A percentile compares a stretch with the other conserved stretches of the same genome.
These are phyloP conservation scores for Sicus ferrugineus DNA, from an alignment of 2,888 invertebrate genomes.

Conservation along the genomic window DNA sequence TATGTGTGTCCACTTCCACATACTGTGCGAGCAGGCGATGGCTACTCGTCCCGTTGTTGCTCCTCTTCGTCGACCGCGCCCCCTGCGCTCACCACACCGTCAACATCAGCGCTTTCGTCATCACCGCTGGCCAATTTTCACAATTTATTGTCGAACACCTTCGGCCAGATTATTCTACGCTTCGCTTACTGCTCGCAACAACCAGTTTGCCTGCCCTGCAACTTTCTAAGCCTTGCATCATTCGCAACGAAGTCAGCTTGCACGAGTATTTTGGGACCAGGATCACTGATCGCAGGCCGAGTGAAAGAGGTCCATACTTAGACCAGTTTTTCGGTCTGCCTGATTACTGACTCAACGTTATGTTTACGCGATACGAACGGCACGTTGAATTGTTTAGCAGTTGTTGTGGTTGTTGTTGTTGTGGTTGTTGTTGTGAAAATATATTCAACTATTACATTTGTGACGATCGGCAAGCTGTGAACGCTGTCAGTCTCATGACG, in stretches of 20 bases:
- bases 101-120: neutral
- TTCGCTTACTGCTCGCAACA: neutral
- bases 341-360: neutral
- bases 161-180: slow-evolving; percentile 17
- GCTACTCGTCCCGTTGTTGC: neutral
- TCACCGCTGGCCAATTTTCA: slow-evolving; percentile 51
- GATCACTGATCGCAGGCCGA: neutral
- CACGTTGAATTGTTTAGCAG: slow-evolving; percentile 5
- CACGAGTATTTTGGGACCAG: slow-evolving; percentile 6
- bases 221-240: slow-evolving; percentile 17
- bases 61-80: neutral
- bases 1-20: neutral
- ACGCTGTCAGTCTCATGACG: too few species aligned
- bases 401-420: too few species aligned
- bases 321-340: neutral
- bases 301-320: neutral
- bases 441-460: neutral
- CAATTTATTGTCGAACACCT: slow-evolving; percentile 49
- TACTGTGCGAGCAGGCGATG: neutral
- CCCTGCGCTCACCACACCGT: neutral
- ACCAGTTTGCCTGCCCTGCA: neutral
- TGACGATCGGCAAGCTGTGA: neutral
- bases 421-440: too few species aligned
- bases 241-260: slow-evolving; percentile 10
- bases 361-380: neutral